Percentiles rank a stretch among this genome's conserved stretches.
phyloP scores from a whole-genome alignment of 2,888 invertebrate genomes.

The Oasisia sp. region DNA sequence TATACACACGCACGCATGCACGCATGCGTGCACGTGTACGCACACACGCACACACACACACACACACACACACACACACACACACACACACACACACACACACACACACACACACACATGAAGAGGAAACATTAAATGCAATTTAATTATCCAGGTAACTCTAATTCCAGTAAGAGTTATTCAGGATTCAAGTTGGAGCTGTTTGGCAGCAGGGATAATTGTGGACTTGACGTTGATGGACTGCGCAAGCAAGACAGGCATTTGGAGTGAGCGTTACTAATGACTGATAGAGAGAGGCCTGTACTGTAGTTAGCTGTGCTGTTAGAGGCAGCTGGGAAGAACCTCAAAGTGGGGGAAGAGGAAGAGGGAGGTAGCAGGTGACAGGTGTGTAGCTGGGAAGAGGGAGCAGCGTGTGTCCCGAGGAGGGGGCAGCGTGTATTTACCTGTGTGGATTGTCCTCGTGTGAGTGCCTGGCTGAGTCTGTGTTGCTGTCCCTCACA shows the following conservation, averaged over 20 bases:
- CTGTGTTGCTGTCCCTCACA: background rate
- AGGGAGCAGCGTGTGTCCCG: background rate
- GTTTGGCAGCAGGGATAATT: background rate
- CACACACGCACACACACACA: no score
- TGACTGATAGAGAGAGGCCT: background rate
- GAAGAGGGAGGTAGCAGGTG: background rate
- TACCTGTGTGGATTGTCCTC: background rate
- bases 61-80: no score
- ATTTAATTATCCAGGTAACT: no score
- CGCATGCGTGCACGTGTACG: no score
- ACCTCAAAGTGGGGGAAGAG: background rate
- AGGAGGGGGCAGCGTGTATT: background rate
- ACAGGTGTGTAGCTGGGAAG: background rate
- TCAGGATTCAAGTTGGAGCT: background rate
- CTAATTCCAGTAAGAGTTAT: no score
- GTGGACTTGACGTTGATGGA: background rate
- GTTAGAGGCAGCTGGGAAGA: background rate
- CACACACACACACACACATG: no score
- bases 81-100: no score
- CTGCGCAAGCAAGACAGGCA: background rate
- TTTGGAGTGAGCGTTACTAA: background rate
- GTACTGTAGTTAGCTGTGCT: background rate
- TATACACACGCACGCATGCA: no score
- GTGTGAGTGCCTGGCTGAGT: background rate
- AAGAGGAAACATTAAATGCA: no score